Conservation (phyloP, 2,888 invertebrate species). For the Rhagonycha lutea region DNA sequence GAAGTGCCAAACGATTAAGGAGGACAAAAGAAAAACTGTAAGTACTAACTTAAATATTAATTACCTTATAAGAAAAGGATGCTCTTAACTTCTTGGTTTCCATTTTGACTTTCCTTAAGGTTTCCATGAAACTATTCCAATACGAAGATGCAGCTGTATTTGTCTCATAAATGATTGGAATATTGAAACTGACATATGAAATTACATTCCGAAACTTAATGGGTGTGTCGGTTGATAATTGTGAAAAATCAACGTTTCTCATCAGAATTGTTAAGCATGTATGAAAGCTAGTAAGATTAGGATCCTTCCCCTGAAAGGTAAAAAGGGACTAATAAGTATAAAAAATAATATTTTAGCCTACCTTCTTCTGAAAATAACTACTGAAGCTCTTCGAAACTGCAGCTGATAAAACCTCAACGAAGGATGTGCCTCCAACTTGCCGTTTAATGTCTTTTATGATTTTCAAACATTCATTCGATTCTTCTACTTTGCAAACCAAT, state of each 20-base stretch:
- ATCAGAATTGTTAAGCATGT: too few species aligned
- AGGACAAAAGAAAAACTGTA: too few species aligned
- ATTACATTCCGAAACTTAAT: too few species aligned
- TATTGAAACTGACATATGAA: too few species aligned
- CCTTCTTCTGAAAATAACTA: conserved; percentile 3
- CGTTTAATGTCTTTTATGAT: background rate
- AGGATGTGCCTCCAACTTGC: background rate
- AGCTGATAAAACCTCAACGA: background rate
- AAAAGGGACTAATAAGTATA: too few species aligned
- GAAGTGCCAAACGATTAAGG: too few species aligned
- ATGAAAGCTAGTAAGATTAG: too few species aligned
- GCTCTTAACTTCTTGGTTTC: background rate
- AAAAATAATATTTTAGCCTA: background rate
- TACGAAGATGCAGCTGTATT: too few species aligned
- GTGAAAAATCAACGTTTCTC: too few species aligned
- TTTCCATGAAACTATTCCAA: background rate
- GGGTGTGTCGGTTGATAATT: too few species aligned
- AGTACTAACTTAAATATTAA: background rate
- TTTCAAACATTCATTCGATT: background rate
- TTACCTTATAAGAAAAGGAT: background rate
- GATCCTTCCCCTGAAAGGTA: too few species aligned
- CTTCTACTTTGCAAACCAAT: background rate
- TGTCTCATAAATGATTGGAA: too few species aligned
- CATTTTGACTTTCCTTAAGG: background rate
- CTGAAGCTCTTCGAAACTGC: background rate